Evolutionary conservation across 2,797 vertebrate species (phyloP), one percentile per base, ranked within the genome.

Genomic region (Fistularia tabacaria): DNA sequence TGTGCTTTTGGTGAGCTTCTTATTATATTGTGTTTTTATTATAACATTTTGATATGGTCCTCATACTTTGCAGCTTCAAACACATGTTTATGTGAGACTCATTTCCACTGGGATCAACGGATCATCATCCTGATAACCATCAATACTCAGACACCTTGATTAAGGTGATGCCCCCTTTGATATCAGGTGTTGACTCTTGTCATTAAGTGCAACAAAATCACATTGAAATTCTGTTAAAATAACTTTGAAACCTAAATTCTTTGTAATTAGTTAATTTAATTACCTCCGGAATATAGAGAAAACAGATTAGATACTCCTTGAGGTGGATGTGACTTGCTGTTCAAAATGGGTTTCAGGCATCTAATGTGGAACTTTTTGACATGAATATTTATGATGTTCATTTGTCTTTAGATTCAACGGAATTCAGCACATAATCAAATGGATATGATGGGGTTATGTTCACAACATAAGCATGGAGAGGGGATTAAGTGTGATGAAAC

Each of bases 51-150:
- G 2, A 25, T 25, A 25, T 25, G 25, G 5, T 2, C 25, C 25
- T 25, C 25, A 25, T 25, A 25, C 25, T 25, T 25, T 25, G 25
- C 25, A 25, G 5, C 25, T 25, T 25, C 25, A 25, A 25, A 25
- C 25, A 25, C 5, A 70, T 86, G 81, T 7, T 85, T 74, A 81
- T 85, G 60, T 80, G 68, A 80, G 82, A 73, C 63, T 79, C 72
- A 82, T 81, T 84, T 84, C 76, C 68, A 7, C 25, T 25, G 7
- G 76, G 69, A 81, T 85, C 73, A 76, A 49, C 45, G 48, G 82
- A 86, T 83, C 78, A 81, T 76, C 60, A 54, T 75, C 57, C 46
- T 59, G 65, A 64, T 15, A 51, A 59, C 53, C 75, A 10, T 25
- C 68, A 46, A 60, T 80, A 41, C 68, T 62, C 77, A 86, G 81